A percentile compares a stretch with the other conserved stretches of the same genome.
These are phyloP conservation scores for Microchrysa polita DNA, from an alignment of 2,888 invertebrate genomes.

Conservation along the genomic window DNA sequence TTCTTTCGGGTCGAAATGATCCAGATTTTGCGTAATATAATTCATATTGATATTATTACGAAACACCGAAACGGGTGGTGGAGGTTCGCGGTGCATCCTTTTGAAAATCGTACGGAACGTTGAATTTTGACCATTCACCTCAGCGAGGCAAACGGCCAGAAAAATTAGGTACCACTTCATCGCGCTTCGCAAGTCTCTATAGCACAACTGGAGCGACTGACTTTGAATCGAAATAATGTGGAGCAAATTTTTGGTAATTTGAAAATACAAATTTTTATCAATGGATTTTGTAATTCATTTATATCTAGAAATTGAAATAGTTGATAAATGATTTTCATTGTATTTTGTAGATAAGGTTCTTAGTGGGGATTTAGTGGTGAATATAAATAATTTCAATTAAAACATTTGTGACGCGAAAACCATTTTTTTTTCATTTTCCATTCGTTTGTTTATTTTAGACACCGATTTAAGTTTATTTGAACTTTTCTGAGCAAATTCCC, in stretches of 20 bases:
- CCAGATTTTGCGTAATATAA: constrained; percentile 66
- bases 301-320: neutral
- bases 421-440: too few species aligned
- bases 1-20: constrained; percentile 69
- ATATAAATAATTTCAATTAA: neutral
- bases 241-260: neutral
- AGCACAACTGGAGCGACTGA: neutral
- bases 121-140: constrained; percentile 39
- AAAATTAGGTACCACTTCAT: constrained; percentile 25
- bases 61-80: constrained; percentile 52
- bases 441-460: too few species aligned
- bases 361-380: constrained; percentile 26
- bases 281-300: neutral
- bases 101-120: constrained; percentile 57
- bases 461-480: too few species aligned
- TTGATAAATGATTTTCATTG: neutral
- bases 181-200: neutral
- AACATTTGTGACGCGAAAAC: too few species aligned
- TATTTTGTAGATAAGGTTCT: constrained; percentile 23
- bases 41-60: constrained; percentile 36
- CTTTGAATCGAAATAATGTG: neutral
- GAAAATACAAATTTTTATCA: neutral
- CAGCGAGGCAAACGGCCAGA: neutral
- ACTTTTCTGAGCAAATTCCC: too few species aligned
- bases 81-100: constrained; percentile 65